These are phyloP conservation scores for Melanotaenia parkinsoni DNA, from an alignment of 2,797 vertebrate species.

Conservation along the genomic window DNA sequence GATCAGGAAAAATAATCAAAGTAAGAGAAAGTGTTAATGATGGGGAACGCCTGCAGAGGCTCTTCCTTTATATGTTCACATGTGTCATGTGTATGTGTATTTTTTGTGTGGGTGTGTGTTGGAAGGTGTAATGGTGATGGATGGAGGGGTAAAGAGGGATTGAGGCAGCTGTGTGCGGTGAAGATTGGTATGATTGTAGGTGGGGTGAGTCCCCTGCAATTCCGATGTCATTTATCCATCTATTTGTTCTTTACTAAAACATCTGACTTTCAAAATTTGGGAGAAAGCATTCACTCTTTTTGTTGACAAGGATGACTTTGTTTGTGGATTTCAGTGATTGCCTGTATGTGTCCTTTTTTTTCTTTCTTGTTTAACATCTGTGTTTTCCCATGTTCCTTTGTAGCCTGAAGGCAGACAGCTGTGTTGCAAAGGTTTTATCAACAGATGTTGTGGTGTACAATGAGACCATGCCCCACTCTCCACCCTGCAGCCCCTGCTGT, in stretches of 20 bases:
- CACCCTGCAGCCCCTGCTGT: slow-evolving; percentile 63
- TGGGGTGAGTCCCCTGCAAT: slow-evolving; percentile 30
- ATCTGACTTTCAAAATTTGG: slow-evolving; percentile 46
- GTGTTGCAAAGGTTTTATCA: slow-evolving; percentile 67
- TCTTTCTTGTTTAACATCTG: slow-evolving; percentile 35
- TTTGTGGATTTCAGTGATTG: slow-evolving; percentile 26
- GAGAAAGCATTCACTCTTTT: slow-evolving; percentile 48
- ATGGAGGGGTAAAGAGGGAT: slow-evolving; percentile 53
- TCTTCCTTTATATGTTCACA: slow-evolving; percentile 54
- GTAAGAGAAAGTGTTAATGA: slow-evolving; percentile 74
- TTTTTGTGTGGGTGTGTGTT: slow-evolving; percentile 27
- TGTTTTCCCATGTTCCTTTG: slow-evolving; percentile 50
- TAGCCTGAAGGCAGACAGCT: slow-evolving; percentile 75
- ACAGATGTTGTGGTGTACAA: slow-evolving; percentile 58
- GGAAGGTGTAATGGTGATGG: slow-evolving; percentile 71
- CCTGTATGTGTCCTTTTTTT: slow-evolving; percentile 32
- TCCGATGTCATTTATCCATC: slow-evolving; percentile 41
- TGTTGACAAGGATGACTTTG: slow-evolving; percentile 61
- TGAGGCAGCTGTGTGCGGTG: slow-evolving; percentile 57
- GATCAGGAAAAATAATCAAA: slow-evolving; percentile 79
- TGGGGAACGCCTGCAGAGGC: slow-evolving; percentile 68
- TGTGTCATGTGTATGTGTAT: slow-evolving; percentile 46
- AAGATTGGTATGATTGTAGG: slow-evolving; percentile 43
- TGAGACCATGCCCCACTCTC: slow-evolving; percentile 40
- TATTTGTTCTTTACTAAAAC: slow-evolving; percentile 32